Evolutionary conservation across 2,888 invertebrate species (phyloP).

Genomic region (Deroplatys truncata): DNA sequence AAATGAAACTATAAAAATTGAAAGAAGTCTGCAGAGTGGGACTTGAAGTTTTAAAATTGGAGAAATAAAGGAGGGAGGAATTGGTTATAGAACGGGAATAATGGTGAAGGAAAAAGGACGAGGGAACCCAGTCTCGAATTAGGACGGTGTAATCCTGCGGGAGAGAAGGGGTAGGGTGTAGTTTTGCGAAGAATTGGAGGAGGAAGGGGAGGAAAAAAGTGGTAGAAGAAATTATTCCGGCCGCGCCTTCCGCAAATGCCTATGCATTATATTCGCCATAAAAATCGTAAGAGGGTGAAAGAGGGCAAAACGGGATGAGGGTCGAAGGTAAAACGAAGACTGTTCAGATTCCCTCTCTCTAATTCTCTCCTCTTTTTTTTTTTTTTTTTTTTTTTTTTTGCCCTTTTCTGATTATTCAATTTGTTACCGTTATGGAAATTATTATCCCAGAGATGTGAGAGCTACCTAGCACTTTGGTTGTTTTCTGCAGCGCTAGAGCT

Average conservation of each 20-base stretch:
- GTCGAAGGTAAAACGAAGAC: not conserved
- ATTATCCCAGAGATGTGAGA: not conserved
- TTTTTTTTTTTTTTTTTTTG: not conserved
- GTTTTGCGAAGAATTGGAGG: not conserved
- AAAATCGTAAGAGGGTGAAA: constrained; percentile 27
- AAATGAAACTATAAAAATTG: constrained; percentile 14
- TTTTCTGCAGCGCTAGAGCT: not conserved
- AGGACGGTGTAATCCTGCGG: constrained; percentile 20
- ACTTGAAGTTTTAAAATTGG: constrained; percentile 12
- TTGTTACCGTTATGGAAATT: constrained; percentile 24
- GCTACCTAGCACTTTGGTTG: not conserved
- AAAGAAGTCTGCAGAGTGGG: constrained; percentile 3
- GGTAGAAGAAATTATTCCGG: not conserved
- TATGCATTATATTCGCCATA: constrained; percentile 21
- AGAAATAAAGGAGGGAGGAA: constrained; percentile 13
- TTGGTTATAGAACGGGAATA: constrained; percentile 16
- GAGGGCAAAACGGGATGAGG: not conserved
- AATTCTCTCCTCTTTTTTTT: not conserved
- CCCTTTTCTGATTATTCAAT: constrained; percentile 23
- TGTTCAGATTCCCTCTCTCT: not conserved
- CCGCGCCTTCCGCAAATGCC: constrained; percentile 14
- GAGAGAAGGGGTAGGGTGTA: not conserved
- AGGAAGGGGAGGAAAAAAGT: not conserved
- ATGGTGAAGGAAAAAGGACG: not conserved
- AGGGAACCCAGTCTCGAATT: constrained; percentile 10